Evolutionary conservation across 2,113 vertebrate genomes (phyloP), one percentile per base, ranked within the genome.

Genomic region (Nycticebus coucang): DNA sequence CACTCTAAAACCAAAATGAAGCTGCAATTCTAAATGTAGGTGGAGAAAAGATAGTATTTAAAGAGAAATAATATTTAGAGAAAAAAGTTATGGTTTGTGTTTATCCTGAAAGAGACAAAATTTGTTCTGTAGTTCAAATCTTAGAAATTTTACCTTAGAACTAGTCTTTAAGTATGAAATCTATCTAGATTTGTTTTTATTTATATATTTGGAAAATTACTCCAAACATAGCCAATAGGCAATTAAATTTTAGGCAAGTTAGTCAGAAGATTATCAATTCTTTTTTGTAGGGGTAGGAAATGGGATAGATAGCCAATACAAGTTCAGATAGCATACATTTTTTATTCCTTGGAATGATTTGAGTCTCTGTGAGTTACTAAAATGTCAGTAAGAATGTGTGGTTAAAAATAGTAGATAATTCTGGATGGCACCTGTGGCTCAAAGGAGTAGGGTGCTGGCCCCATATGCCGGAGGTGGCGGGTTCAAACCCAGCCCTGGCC

Each of bases 361-460:
- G 21, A 74, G 72, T 30, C 26, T 92, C 60, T 80, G n/a, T 79
- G 33, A 92, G 75, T 92, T 90, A 50, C 19, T 89, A 91, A 95
- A 95, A 93, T 81, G 18, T 62, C 60, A 59, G 30, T 64, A 95
- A 79, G 21, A 95, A 71, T 33, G 35, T 83, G 22, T 60, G 11
- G 24, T 84, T 89, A 71, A 82, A 71, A 82, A 59, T 10, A 93
- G 14, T 7, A 83, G 87, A 50, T 33, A 81, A 75, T 82, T 62
- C 33, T 41, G 41, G 41, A 5, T 41, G 41, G 41, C 41, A 41
- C 41, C 41, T 41, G 41, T 41, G 41, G 41, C 41, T 41, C 41
- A 41, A 41, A 41, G 41, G 41, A 41, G 41, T 41, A 5, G 41
- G 41, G 41, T 41, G 41, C 41, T 41, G 41, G 41, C 41, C 41